A percentile compares a stretch with the other conserved stretches of the same genome.
Evolutionary conservation across 2,888 invertebrate genomes (phyloP).

Genomic region (Biston betularia): DNA sequence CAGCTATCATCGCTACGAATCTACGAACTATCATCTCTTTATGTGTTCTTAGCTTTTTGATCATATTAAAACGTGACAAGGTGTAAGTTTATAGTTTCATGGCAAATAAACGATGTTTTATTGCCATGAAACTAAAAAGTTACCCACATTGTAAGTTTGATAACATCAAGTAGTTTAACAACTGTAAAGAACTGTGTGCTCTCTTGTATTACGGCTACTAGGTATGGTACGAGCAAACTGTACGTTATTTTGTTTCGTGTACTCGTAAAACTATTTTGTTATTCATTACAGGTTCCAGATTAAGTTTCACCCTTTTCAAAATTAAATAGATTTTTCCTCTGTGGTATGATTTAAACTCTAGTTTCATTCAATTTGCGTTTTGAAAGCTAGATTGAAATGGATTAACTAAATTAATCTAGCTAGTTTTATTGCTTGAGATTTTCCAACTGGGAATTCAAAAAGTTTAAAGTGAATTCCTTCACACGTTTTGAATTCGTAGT

Average conservation of each 20-base stretch:
- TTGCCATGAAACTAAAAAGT: neutral
- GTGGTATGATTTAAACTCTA: constrained; percentile 10
- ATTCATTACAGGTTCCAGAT: constrained; percentile 21
- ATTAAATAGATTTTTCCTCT: constrained; percentile 18
- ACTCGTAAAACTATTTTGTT: constrained; percentile 12
- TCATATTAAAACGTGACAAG: constrained; percentile 17
- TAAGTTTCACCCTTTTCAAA: constrained; percentile 16
- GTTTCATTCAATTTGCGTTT: constrained; percentile 19
- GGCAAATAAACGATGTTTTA: constrained; percentile 6
- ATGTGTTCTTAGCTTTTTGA: constrained; percentile 14
- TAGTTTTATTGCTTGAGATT: constrained; percentile 7
- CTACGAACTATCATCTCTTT: too few species aligned
- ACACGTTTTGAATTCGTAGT: too few species aligned
- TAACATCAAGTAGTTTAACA: constrained; percentile 2
- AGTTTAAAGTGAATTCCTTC: neutral
- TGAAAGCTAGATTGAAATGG: constrained; percentile 18
- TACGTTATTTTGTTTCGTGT: constrained; percentile 12
- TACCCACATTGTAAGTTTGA: neutral
- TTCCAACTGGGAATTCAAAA: constrained; percentile 4
- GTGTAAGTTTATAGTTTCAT: constrained; percentile 15
- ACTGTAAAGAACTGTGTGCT: constrained; percentile 4
- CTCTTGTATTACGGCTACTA: neutral
- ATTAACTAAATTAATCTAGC: constrained; percentile 15
- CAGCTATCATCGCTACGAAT: too few species aligned
- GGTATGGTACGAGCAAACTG: neutral